These are phyloP conservation scores for Epizoanthus rinbou DNA, from an alignment of 92 coral and sea anemone species.

Conservation along the genomic window DNA sequence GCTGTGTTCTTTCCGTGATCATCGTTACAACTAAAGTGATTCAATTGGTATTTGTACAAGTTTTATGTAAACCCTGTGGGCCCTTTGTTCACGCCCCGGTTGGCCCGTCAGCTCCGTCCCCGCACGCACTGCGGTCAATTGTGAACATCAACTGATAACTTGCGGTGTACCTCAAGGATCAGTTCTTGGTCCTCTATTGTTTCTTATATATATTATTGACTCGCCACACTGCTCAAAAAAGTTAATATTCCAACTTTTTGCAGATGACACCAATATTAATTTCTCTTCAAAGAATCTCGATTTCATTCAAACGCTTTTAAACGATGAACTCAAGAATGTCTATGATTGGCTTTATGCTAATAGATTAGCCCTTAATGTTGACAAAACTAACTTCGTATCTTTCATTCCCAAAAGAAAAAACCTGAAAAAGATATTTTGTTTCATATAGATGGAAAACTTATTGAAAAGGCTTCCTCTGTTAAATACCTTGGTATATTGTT, in stretches of 20 bases:
- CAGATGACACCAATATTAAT: background rate
- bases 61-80: no score
- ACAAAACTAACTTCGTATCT: background rate
- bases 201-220: background rate
- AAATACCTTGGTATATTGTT: background rate
- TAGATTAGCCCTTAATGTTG: background rate
- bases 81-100: no score
- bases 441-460: background rate
- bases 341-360: background rate
- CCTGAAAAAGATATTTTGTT: background rate
- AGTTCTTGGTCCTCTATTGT: slow-evolving; percentile 8
- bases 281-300: background rate
- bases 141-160: background rate
- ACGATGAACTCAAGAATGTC: background rate
- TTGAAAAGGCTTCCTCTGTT: background rate
- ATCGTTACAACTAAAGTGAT: no score
- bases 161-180: no score
- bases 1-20: no score
- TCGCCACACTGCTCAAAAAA: background rate
- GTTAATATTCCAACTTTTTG: background rate
- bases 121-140: no score
- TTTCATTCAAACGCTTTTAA: background rate
- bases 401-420: background rate
- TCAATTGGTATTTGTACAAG: no score
- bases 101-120: no score